Evolutionary conservation across 2,113 vertebrate species (phyloP).

Genomic region (Chloropsis cyanopogon): DNA sequence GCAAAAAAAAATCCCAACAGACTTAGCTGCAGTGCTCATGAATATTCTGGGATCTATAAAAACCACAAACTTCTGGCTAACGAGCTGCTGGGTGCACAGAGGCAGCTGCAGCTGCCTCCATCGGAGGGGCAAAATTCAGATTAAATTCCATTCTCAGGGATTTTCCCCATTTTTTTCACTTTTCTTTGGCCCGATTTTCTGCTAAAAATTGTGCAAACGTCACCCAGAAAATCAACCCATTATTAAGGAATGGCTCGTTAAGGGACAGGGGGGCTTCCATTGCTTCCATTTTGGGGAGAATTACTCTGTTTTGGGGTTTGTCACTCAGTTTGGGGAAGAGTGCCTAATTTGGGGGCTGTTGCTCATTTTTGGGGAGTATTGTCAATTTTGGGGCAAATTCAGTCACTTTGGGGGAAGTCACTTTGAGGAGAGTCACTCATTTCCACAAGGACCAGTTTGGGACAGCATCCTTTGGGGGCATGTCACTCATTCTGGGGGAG

Average conservation of each 20-base stretch:
- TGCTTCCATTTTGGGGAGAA: rapidly evolving
- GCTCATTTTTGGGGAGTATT: neutral
- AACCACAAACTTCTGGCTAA: neutral
- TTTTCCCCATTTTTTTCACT: neutral
- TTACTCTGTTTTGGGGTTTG: neutral
- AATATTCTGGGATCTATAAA: neutral
- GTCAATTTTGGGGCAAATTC: neutral
- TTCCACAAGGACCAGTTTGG: neutral
- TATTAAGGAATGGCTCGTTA: neutral
- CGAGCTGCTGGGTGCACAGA: neutral
- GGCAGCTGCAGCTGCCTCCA: neutral
- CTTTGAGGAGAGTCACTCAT: neutral
- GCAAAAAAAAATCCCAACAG: neutral
- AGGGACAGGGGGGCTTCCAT: neutral
- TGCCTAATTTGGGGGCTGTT: neutral
- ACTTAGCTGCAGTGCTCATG: neutral
- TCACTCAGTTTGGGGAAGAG: neutral
- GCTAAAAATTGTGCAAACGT: neutral
- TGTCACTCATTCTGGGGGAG: neutral
- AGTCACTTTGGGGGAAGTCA: neutral
- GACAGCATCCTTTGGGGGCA: neutral
- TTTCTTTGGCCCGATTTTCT: rapidly evolving
- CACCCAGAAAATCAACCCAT: neutral
- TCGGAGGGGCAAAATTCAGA: neutral
- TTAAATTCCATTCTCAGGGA: neutral